Evolutionary conservation across 2,888 invertebrate species (phyloP).

Genomic region (Euproctis similis): DNA sequence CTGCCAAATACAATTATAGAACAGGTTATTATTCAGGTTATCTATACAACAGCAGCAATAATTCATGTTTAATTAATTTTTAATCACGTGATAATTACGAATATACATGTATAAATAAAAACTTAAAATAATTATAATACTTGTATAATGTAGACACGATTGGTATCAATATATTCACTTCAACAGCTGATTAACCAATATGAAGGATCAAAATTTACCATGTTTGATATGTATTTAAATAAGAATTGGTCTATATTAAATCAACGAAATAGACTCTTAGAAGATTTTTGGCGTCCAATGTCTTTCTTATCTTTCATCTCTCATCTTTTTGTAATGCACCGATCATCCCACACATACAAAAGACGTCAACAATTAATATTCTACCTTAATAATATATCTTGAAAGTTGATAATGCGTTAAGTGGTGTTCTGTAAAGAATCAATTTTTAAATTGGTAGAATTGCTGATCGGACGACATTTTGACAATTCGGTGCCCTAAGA

Average conservation of each 20-base stretch:
- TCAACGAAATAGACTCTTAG: slow-evolving; percentile 16
- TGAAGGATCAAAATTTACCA: not conserved
- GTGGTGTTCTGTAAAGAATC: not conserved
- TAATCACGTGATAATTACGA: too few relatives aligned
- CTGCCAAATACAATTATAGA: too few relatives aligned
- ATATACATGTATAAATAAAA: too few relatives aligned
- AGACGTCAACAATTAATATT: not conserved
- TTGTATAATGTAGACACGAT: too few relatives aligned
- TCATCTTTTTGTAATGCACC: slow-evolving; percentile 43
- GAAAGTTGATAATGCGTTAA: not conserved
- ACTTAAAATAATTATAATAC: too few relatives aligned
- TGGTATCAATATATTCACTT: too few relatives aligned
- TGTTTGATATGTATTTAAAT: slow-evolving; percentile 4
- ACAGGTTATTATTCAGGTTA: too few relatives aligned
- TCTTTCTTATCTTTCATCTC: slow-evolving; percentile 54
- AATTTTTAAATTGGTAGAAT: slow-evolving; percentile 9
- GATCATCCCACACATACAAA: slow-evolving; percentile 6
- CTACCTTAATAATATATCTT: not conserved
- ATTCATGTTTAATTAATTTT: too few relatives aligned
- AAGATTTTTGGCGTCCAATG: slow-evolving; percentile 31
- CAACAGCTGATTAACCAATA: too few relatives aligned
- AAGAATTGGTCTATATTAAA: slow-evolving; percentile 1
- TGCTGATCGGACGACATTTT: slow-evolving; percentile 64
- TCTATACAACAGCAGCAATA: too few relatives aligned
- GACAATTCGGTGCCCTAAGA: slow-evolving; percentile 60